These are phyloP conservation scores for Aulostomus chinensis DNA, from an alignment of 2,797 vertebrate genomes.

Conservation along the genomic window DNA sequence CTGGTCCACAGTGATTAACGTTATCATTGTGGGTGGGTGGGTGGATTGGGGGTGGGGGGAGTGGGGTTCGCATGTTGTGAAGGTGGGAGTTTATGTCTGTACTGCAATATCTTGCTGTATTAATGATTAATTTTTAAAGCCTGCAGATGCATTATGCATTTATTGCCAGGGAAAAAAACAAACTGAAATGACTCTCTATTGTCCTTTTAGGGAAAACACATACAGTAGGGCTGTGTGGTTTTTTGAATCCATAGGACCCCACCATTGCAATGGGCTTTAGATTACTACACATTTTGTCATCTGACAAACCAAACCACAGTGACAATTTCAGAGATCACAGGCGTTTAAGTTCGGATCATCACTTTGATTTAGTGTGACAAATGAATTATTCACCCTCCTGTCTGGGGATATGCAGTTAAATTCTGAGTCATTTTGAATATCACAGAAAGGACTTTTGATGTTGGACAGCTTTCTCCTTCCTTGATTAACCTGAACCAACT, in stretches of 20 bases:
- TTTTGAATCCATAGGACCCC: background rate
- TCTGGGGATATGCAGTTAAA: conserved; percentile 35
- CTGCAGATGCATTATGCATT: conserved; percentile 39
- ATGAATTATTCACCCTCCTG: conserved; percentile 54
- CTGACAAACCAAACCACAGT: conserved; percentile 9
- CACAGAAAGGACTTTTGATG: conserved; percentile 52
- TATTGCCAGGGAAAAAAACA: conserved; percentile 13
- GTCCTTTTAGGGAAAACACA: background rate
- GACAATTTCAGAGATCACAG: conserved; percentile 28
- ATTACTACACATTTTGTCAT: conserved; percentile 18
- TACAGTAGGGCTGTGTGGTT: background rate
- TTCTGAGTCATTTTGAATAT: conserved; percentile 46
- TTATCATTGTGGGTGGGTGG: conserved; percentile 26
- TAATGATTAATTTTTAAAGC: conserved; percentile 26
- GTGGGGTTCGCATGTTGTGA: no score
- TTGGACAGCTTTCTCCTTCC: conserved; percentile 38
- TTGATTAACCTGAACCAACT: conserved; percentile 61
- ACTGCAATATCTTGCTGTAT: background rate
- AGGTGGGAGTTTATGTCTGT: conserved; percentile 12
- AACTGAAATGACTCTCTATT: conserved; percentile 8
- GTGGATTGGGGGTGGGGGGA: no score
- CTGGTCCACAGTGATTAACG: conserved; percentile 30
- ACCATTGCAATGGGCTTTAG: conserved; percentile 1
- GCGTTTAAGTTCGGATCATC: conserved; percentile 33
- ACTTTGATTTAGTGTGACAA: conserved; percentile 46